Evolutionary conservation across 2,113 vertebrate species (phyloP).

Genomic region (Myotis brandtii): DNA sequence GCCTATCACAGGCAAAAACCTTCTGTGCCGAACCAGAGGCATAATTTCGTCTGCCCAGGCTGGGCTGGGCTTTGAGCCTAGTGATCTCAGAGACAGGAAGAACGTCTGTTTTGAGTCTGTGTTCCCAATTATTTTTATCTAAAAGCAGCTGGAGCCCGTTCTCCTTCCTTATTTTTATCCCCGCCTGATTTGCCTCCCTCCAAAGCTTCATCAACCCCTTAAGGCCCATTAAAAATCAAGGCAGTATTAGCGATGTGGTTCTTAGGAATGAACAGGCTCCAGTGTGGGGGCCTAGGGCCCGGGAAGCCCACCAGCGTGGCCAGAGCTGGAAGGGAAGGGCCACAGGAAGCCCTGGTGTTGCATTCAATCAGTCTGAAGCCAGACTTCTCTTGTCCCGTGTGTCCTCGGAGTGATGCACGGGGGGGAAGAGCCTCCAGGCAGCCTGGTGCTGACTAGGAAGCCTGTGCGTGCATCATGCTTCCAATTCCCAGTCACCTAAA

Average conservation of each 20-base stretch:
- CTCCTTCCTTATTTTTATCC: conserved; percentile 64
- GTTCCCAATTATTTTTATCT: conserved; percentile 64
- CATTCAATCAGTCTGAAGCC: background rate
- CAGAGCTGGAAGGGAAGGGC: background rate
- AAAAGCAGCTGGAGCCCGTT: conserved; percentile 44
- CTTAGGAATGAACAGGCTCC: background rate
- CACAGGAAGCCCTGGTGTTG: background rate
- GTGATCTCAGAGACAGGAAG: conserved; percentile 70
- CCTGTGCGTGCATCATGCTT: rapidly evolving
- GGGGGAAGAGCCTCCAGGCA: background rate
- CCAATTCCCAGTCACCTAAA: background rate
- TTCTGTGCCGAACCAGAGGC: background rate
- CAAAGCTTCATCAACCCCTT: conserved; percentile 60
- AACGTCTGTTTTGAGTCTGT: conserved; percentile 9
- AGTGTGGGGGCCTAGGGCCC: background rate
- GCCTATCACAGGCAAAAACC: conserved; percentile 61
- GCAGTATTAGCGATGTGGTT: conserved; percentile 25
- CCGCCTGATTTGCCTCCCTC: background rate
- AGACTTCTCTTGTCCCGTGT: background rate
- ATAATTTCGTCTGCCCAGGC: conserved; percentile 56
- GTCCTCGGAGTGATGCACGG: too few species aligned
- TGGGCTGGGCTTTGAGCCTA: conserved; percentile 75
- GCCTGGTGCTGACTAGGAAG: background rate
- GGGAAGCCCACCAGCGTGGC: background rate
- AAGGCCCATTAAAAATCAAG: conserved; percentile 60